Evolutionary conservation across 2,113 vertebrate genomes (phyloP), one percentile per base, ranked within the genome.

Genomic region (Steatornis caripensis): DNA sequence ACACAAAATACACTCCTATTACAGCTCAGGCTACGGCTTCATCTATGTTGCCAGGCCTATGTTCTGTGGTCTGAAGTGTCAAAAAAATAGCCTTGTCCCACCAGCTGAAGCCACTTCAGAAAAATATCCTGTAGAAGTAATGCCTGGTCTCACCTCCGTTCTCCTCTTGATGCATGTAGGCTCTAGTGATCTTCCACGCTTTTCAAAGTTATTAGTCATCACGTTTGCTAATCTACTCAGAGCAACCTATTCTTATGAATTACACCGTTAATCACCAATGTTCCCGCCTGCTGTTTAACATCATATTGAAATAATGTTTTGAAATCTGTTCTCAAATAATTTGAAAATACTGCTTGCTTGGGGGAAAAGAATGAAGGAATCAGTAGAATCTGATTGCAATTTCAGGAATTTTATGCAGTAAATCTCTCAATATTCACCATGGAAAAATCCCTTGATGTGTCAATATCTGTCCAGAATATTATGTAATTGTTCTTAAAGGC

Each of bases 241-340:
- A 66, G 32, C 8, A 80, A 79, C 18, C 20, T 76, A 69, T 80
- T 79, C 29, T 36, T 46, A 32, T 24, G 54, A 72, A 76, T 34
- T 23, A 9, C 15, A n/a, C 43, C 55, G n/a, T 60, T 89, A 93
- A 65, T 74, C 62, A 74, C 20, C 4, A 2, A 34, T 30, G 27
- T 41, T 87, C n/a, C 54, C 46, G 54, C 87, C 79, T 62, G 51
- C 78, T 80, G 54, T 76, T 91, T 77, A 85, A 54, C 32, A 41
- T 53, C 1, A 72, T 75, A 68, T 77, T 72, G 37, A 77, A 68
- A 66, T 37, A 69, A 69, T 64, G 30, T 46, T 89, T 93, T 70
- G 29, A 86, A 96, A 84, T 53, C 20, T 65, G 64, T 78, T 95
- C 81, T 85, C 66, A 96, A 96, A 90, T 77, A 65, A 49, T 77